These are phyloP conservation scores for Melipona beecheii DNA, from an alignment of 2,888 invertebrate genomes.

Conservation along the genomic window DNA sequence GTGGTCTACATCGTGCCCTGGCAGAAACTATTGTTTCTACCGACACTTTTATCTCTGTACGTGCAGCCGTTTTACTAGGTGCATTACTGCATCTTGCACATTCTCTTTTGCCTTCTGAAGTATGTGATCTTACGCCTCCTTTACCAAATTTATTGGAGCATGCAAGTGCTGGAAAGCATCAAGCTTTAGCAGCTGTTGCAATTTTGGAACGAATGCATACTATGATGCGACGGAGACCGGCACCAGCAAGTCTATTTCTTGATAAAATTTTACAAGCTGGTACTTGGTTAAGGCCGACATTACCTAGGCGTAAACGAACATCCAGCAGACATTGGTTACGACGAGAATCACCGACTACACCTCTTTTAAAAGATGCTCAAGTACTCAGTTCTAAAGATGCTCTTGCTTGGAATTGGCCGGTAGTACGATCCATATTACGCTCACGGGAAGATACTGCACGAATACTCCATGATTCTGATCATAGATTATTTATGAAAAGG, in stretches of 20 bases:
- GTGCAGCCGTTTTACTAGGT: slow-evolving; percentile 94
- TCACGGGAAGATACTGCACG: slow-evolving; percentile 85
- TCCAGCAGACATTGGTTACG: slow-evolving; percentile 79
- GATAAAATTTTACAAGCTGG: slow-evolving; percentile 89
- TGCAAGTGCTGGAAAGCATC: slow-evolving; percentile 91
- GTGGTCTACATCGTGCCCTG: slow-evolving; percentile 93
- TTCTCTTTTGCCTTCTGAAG: slow-evolving; percentile 93
- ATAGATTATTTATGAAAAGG: slow-evolving; percentile 89
- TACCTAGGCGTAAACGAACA: slow-evolving; percentile 76
- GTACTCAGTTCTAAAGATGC: slow-evolving; percentile 93
- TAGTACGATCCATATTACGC: slow-evolving; percentile 87
- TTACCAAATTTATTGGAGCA: slow-evolving; percentile 92
- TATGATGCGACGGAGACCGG: slow-evolving; percentile 92
- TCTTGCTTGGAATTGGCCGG: slow-evolving; percentile 96
- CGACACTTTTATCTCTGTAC: slow-evolving; percentile 95
- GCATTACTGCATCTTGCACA: slow-evolving; percentile 95
- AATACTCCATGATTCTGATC: slow-evolving; percentile 88
- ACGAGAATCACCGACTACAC: slow-evolving; percentile 79
- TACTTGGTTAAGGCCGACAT: slow-evolving; percentile 78
- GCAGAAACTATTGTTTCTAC: slow-evolving; percentile 96
- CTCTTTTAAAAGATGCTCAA: slow-evolving; percentile 89
- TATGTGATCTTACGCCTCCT: slow-evolving; percentile 92
- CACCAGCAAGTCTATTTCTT: slow-evolving; percentile 92
- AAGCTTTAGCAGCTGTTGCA: slow-evolving; percentile 92
- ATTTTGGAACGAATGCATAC: slow-evolving; percentile 92